Evolutionary conservation across 2,888 invertebrate genomes (phyloP).

Genomic region (Suillia variegata): DNA sequence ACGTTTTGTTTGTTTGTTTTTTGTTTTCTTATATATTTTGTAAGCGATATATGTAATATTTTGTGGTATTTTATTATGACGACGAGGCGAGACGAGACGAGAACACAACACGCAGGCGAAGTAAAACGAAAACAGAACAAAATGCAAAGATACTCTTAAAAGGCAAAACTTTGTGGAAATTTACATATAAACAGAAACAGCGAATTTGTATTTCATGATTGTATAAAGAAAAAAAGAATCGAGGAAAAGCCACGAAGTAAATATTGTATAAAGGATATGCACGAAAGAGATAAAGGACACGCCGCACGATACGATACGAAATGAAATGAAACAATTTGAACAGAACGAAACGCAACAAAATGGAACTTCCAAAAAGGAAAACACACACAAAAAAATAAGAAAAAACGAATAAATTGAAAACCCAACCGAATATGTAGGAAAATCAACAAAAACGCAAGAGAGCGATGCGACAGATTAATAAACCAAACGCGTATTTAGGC

Average conservation of each 20-base stretch:
- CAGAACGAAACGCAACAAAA: slow-evolving; percentile 34
- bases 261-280: neutral
- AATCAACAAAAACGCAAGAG: slow-evolving; percentile 1
- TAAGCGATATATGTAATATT: too few species aligned
- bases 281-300: slow-evolving; percentile 1
- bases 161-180: neutral
- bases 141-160: neutral
- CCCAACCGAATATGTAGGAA: too few species aligned
- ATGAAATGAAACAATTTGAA: too few species aligned
- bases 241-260: too few species aligned
- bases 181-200: neutral
- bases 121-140: neutral
- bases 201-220: neutral
- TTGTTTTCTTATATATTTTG: neutral
- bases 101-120: neutral
- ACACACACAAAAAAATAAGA: too few species aligned
- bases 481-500: neutral
- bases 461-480: neutral
- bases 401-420: too few species aligned
- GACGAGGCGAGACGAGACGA: too few species aligned
- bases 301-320: slow-evolving; percentile 9
- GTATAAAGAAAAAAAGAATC: slow-evolving; percentile 7
- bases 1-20: neutral
- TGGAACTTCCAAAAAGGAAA: slow-evolving; percentile 17
- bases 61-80: slow-evolving; percentile 2